Percentiles rank a stretch among this genome's conserved stretches.
Evolutionary conservation across 2,888 invertebrate genomes (phyloP).

Genomic region (Flabesymbios commensalis): DNA sequence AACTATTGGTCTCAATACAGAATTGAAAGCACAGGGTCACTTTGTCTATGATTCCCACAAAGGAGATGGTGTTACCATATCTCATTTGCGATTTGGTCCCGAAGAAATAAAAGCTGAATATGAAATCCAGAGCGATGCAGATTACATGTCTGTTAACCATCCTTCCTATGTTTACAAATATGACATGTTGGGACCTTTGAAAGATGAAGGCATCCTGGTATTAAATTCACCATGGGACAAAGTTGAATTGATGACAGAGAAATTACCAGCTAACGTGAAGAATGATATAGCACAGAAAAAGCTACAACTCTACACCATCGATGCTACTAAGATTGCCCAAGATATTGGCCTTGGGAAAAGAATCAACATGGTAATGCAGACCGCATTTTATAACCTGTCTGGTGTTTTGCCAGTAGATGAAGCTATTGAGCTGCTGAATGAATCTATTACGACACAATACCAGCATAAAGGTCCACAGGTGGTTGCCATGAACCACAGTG

Average conservation of each 20-base stretch:
- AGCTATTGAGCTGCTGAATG: constrained; percentile 33
- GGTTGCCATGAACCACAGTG: constrained; percentile 29
- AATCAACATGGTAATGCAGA: constrained; percentile 36
- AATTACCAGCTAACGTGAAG: constrained; percentile 32
- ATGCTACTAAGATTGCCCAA: constrained; percentile 30
- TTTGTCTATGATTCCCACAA: constrained; percentile 38
- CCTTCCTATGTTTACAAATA: constrained; percentile 36
- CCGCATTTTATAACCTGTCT: constrained; percentile 32
- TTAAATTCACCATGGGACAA: constrained; percentile 35
- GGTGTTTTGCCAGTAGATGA: constrained; percentile 32
- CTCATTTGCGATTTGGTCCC: constrained; percentile 36
- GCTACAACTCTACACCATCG: constrained; percentile 35
- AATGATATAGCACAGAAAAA: constrained; percentile 30
- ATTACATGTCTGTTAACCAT: constrained; percentile 30
- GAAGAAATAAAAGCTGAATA: constrained; percentile 33
- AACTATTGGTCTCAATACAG: constrained; percentile 32
- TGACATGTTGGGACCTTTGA: constrained; percentile 34
- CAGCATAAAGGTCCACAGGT: constrained; percentile 35
- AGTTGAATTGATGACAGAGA: constrained; percentile 31
- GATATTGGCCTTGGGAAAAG: constrained; percentile 34
- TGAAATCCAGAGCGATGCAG: constrained; percentile 27
- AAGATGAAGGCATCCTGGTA: constrained; percentile 32
- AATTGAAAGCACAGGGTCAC: constrained; percentile 35
- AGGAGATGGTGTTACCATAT: constrained; percentile 35
- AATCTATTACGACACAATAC: constrained; percentile 30